Conservation (phyloP, 2,797 vertebrate species). For the Antrozous pallidus region DNA sequence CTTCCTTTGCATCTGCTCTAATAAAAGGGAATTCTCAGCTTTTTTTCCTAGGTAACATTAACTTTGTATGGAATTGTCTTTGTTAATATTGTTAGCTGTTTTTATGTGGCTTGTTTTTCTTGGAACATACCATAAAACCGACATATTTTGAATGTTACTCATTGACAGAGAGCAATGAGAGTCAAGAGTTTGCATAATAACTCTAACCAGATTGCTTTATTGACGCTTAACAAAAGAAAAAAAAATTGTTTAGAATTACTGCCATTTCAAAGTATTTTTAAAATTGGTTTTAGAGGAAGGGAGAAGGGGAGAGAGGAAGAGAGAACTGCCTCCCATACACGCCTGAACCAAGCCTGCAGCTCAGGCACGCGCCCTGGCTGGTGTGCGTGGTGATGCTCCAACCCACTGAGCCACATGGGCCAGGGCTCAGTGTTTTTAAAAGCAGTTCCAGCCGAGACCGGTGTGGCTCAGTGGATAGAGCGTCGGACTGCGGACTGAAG, state of each 20-base stretch:
- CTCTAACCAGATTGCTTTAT: background rate
- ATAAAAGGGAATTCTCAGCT: background rate
- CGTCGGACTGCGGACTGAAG: too few relatives aligned
- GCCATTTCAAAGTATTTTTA: background rate
- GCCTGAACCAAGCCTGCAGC: background rate
- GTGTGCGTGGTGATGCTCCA: background rate
- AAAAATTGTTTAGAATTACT: background rate
- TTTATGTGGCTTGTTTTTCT: conserved; percentile 64
- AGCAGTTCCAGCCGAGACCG: background rate
- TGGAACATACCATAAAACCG: conserved; percentile 50
- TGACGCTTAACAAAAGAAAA: background rate
- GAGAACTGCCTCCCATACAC: background rate
- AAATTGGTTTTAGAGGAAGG: background rate
- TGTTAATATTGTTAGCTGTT: conserved; percentile 48
- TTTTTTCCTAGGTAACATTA: background rate
- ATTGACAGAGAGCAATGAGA: conserved; percentile 12
- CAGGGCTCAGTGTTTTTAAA: background rate
- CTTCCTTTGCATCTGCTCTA: background rate
- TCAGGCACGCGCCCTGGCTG: background rate
- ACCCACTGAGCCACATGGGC: background rate
- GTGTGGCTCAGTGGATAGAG: too few relatives aligned
- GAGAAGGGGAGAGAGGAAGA: background rate
- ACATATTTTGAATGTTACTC: conserved; percentile 68
- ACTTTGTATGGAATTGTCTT: conserved; percentile 56
- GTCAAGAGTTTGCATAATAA: conserved; percentile 31